Percentiles rank a stretch among this genome's conserved stretches.
phyloP scores from a whole-genome alignment of 2,888 invertebrate species.

The Diplolepis rosae region DNA sequence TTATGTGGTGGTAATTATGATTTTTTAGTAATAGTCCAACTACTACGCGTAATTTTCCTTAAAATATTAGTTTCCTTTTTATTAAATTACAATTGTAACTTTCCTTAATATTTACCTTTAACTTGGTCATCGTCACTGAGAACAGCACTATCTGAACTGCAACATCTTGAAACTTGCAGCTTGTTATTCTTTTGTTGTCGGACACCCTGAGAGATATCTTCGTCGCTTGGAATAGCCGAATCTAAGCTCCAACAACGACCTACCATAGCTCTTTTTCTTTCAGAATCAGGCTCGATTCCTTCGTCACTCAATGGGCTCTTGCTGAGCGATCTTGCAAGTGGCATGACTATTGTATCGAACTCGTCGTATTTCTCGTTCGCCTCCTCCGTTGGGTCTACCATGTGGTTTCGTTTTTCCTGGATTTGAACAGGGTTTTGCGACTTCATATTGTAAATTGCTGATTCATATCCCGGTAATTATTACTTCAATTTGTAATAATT shows the following conservation, averaged over 20 bases:
- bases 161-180: slow-evolving; percentile 72
- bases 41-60: no score
- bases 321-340: slow-evolving; percentile 57
- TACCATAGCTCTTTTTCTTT: slow-evolving; percentile 53
- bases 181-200: slow-evolving; percentile 55
- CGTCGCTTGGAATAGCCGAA: slow-evolving; percentile 77
- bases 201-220: slow-evolving; percentile 60
- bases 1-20: no score
- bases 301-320: slow-evolving; percentile 68
- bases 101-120: slow-evolving; percentile 63
- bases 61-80: no score
- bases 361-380: slow-evolving; percentile 64
- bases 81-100: no score
- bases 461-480: background rate
- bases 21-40: no score
- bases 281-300: slow-evolving; percentile 66
- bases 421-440: background rate
- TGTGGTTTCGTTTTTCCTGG: slow-evolving; percentile 28
- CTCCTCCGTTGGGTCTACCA: slow-evolving; percentile 45
- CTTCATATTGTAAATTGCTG: background rate
- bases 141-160: slow-evolving; percentile 76
- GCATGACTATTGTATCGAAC: slow-evolving; percentile 59
- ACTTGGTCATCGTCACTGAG: slow-evolving; percentile 75
- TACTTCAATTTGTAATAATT: background rate
- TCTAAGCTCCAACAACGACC: slow-evolving; percentile 74